A percentile compares a stretch with the other conserved stretches of the same genome.
Conservation (phyloP, 2,888 invertebrate genomes). For the Drosophila tripunctata region DNA sequence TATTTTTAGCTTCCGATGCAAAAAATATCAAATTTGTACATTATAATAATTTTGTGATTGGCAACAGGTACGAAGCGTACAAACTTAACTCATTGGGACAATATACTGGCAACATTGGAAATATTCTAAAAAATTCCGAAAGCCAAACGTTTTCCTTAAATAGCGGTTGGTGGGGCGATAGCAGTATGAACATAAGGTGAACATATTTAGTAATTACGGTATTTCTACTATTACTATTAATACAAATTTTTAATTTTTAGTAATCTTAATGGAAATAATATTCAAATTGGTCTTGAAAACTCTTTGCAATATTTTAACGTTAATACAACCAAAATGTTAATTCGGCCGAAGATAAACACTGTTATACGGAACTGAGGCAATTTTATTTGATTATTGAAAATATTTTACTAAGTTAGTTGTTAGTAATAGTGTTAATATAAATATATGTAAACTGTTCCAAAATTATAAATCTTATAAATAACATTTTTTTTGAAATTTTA, state of each 20-base stretch:
- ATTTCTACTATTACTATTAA: neutral
- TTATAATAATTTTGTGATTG: constrained; percentile 2
- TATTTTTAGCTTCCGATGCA: neutral
- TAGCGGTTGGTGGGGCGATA: neutral
- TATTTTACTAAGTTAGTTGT: too few species aligned
- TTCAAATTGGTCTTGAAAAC: too few species aligned
- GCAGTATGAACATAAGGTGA: neutral
- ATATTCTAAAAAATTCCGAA: neutral
- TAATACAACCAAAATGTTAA: neutral
- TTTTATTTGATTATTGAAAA: too few species aligned
- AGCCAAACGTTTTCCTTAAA: neutral
- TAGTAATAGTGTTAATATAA: too few species aligned
- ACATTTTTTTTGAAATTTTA: too few species aligned
- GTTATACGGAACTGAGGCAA: neutral
- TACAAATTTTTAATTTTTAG: neutral
- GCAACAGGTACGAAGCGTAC: neutral
- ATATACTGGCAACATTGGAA: neutral
- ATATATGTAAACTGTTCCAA: too few species aligned
- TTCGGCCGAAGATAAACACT: neutral
- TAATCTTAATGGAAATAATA: too few species aligned
- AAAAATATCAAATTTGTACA: neutral
- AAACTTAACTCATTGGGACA: neutral
- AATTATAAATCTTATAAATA: too few species aligned
- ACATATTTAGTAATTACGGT: neutral
- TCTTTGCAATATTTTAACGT: too few species aligned